Evolutionary conservation across 2,888 invertebrate species (phyloP), one percentile per base, ranked within the genome.

Genomic region (Trissolcus brochymenae): DNA sequence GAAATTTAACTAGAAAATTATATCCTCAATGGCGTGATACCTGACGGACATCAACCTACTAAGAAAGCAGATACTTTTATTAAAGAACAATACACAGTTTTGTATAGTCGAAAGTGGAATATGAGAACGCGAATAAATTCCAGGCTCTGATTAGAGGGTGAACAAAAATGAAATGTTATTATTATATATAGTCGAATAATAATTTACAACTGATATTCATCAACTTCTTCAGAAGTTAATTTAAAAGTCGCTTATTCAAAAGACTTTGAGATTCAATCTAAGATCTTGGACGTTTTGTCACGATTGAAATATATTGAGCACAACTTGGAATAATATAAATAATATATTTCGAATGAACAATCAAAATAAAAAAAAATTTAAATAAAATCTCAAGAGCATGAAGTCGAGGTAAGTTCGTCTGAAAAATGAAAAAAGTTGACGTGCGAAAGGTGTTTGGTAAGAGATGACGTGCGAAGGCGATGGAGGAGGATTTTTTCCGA

Each of bases 1-100:
- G 25, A 35, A 59, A 51, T 55, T 71, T 75, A 43, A 78, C 68
- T 66, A 67, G 72, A 75, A n/a, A 79, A 77, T 74, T 77, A 79
- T 79, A 77, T 78, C 77, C 68, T 53, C 51, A 80, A 79, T 86
- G 74, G 84, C 85, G 85, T 86, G 86, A 85, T 82, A 83, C 79
- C 81, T 86, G 84, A 86, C 81, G 80, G 83, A 82, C 84, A 84
- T 82, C 81, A 82, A 81, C 79, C 76, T 76, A 76, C 81, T 81
- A 81, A 84, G 82, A 84, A 83, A 74, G 78, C 79, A 81, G 83
- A 84, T 83, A 82, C 79, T 80, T 82, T 80, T 81, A 81, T 82
- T 81, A 82, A 81, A 82, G 81, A 84, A 82, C 78, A 71, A 72
- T 81, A 62, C 65, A 67, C 35, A 35, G 35, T 35, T 35, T 35